Evolutionary conservation across 2,888 invertebrate genomes (phyloP).

Genomic region (Tanytarsus gracilentus): DNA sequence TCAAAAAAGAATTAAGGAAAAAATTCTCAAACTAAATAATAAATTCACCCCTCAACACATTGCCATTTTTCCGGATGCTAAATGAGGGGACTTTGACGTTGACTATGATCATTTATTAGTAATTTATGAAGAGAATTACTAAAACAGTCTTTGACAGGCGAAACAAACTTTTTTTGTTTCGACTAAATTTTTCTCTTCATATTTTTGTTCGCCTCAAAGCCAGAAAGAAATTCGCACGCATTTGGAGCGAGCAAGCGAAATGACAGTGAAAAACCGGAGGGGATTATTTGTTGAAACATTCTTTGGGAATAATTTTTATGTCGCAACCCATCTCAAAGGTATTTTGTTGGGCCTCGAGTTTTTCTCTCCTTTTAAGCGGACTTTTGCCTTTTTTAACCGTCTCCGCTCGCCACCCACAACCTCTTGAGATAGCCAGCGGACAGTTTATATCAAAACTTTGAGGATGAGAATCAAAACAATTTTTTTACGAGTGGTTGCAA

Average conservation of each 20-base stretch:
- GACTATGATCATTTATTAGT: background rate
- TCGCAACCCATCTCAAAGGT: conserved; percentile 12
- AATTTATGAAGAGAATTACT: conserved; percentile 3
- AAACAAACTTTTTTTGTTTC: background rate
- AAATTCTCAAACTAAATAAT: too few species aligned
- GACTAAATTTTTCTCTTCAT: background rate
- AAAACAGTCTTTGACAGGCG: background rate
- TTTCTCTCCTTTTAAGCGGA: background rate
- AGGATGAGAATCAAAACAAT: too few species aligned
- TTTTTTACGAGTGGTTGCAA: too few species aligned
- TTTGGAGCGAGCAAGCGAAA: background rate
- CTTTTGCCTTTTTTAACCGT: background rate
- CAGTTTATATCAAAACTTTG: too few species aligned
- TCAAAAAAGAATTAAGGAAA: too few species aligned
- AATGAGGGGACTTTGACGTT: background rate
- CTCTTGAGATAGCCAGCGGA: too few species aligned
- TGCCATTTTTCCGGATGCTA: background rate
- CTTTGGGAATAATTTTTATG: conserved; percentile 1
- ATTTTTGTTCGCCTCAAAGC: too few species aligned
- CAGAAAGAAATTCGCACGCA: background rate
- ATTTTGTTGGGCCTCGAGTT: background rate
- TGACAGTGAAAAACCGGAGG: conserved; percentile 5
- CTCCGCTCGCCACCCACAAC: too few species aligned
- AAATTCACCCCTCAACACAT: background rate
- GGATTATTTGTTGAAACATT: background rate